Percentiles rank a stretch among this genome's conserved stretches.
Evolutionary conservation across 1,140 invertebrate species (phyloP).

Genomic region (Platyscapa corneri): DNA sequence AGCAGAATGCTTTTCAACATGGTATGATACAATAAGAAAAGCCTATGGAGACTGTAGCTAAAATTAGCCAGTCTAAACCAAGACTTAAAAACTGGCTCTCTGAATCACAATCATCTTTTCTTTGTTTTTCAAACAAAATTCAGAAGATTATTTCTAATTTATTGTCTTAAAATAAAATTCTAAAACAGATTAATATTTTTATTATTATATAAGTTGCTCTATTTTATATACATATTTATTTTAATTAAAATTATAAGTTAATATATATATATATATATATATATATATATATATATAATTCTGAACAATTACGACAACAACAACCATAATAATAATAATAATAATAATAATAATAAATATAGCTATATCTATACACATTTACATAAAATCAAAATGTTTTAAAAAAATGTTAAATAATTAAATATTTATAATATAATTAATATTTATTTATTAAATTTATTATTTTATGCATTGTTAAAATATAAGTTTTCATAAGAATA

Average conservation of each 20-base stretch:
- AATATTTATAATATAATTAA: no score
- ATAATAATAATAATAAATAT: no score
- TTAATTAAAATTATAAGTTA: no score
- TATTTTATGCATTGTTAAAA: no score
- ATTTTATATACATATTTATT: background rate
- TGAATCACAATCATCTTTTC: slow-evolving; percentile 34
- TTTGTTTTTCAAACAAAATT: slow-evolving; percentile 24
- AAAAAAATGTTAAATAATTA: no score
- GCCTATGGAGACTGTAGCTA: slow-evolving; percentile 68
- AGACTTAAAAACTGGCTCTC: slow-evolving; percentile 73
- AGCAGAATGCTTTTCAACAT: slow-evolving; percentile 63
- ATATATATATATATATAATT: no score
- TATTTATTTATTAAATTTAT: no score
- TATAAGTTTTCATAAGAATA: background rate
- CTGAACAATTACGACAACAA: no score
- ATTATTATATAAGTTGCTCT: background rate
- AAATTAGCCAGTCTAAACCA: slow-evolving; percentile 73
- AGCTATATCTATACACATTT: no score
- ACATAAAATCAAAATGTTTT: no score
- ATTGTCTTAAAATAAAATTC: background rate
- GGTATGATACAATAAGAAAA: slow-evolving; percentile 66
- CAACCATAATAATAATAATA: no score
- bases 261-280: no score
- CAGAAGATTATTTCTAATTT: slow-evolving; percentile 11
- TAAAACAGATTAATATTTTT: background rate